Evolutionary conservation across 2,113 vertebrate species (phyloP), one percentile per base, ranked within the genome.

Genomic region (Corapipo altera): DNA sequence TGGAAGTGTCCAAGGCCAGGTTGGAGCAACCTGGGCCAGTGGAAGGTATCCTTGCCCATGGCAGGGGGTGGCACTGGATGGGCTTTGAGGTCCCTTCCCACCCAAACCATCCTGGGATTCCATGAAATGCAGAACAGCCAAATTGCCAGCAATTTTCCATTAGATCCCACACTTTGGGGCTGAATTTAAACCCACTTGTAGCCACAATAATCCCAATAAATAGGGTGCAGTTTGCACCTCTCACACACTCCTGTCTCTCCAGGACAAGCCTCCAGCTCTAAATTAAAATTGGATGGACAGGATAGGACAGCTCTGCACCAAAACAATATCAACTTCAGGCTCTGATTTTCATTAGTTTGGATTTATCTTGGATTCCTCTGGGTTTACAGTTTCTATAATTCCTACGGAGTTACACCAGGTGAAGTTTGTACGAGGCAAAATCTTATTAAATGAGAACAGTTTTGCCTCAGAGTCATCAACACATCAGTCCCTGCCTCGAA

Each of bases 181-280:
- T 23, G 39, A 46, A 49, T 12, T 26, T 10, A 8, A 84, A n/a
- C 33, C 17, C 18, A 2, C 27, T 15, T 6, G 6, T 6, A 41
- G 18, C 19, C 51, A 30, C 33, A 10, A 8, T 7, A 28, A 5
- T 2, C 8, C 21, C 33, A 26, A 39, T 3, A 67, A 64, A 51
- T 3, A 22, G 0, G 0, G 4, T 4, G 9, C 4, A 1, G 6
- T 35, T 30, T 33, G 17, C 24, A 48, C 44, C 24, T 39, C 5
- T 6, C 49, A 57, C 67, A 16, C 33, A 3, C 22, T 48, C 32
- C 75, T 13, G 15, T 12, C 11, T 59, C 43, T 26, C 6, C 73
- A 28, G 4, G 14, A 49, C 21, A 11, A 1, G n/a, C 35, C 55
- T 61, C 54, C 64, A 41, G 32, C 22, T 67, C 27, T 44, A 49